phyloP scores from a whole-genome alignment of 2,113 vertebrate species.

The Synchiropus splendidus region DNA sequence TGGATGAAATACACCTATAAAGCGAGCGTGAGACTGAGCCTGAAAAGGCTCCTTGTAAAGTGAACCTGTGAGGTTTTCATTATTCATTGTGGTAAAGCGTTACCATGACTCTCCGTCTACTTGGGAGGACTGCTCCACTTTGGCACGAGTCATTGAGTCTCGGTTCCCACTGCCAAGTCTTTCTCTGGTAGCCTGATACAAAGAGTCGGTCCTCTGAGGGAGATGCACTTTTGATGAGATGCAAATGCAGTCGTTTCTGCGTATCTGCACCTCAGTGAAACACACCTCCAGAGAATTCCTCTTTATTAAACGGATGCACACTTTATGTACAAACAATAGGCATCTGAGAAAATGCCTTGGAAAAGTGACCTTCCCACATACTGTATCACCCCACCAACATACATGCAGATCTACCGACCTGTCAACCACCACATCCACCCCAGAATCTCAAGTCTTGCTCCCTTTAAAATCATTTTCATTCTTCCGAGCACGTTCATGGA shows the following conservation, averaged over 20 bases:
- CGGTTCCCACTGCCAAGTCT: slow-evolving; percentile 60
- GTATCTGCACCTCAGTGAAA: no score
- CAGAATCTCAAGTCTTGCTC: no score
- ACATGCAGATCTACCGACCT: no score
- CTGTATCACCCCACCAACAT: no score
- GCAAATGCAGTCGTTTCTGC: slow-evolving; percentile 67
- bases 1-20: slow-evolving; percentile 33
- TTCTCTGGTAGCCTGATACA: slow-evolving; percentile 74
- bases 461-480: no score
- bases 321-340: no score
- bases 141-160: slow-evolving; percentile 41
- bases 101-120: slow-evolving; percentile 49
- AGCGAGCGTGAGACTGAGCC: slow-evolving; percentile 37
- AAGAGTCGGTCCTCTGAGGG: slow-evolving; percentile 67
- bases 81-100: slow-evolving; percentile 61
- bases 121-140: slow-evolving; percentile 45
- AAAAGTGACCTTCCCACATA: no score
- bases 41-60: slow-evolving; percentile 63
- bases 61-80: slow-evolving; percentile 58
- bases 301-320: no score
- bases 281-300: no score
- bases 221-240: slow-evolving; percentile 79
- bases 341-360: no score
- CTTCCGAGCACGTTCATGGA: no score
- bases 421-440: no score